A percentile compares a stretch with the other conserved stretches of the same genome.
These are phyloP conservation scores for Spea bombifrons DNA, from an alignment of 2,113 vertebrate genomes.

Conservation along the genomic window DNA sequence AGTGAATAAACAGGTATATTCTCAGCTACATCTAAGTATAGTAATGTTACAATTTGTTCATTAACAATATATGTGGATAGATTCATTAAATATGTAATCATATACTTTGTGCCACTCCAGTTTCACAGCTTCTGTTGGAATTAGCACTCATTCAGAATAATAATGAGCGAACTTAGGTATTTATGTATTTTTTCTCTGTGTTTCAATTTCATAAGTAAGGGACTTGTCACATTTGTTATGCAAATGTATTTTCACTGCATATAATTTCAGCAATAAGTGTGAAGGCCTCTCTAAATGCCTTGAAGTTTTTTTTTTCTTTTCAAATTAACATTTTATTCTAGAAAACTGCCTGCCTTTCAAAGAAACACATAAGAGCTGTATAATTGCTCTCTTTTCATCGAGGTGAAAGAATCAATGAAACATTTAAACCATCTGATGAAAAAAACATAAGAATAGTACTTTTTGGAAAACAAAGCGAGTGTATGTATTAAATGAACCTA, in stretches of 20 bases:
- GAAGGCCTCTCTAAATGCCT: constrained; percentile 58
- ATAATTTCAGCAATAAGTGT: constrained; percentile 63
- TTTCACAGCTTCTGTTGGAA: constrained; percentile 59
- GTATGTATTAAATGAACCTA: constrained; percentile 52
- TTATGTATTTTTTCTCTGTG: constrained; percentile 64
- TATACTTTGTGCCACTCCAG: constrained; percentile 59
- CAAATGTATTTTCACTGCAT: constrained; percentile 58
- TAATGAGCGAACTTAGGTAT: constrained; percentile 59
- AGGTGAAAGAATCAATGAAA: constrained; percentile 59
- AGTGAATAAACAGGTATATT: constrained; percentile 63
- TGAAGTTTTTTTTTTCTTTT: constrained; percentile 61
- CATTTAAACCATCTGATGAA: constrained; percentile 50
- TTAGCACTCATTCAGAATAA: constrained; percentile 63
- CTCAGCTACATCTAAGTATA: constrained; percentile 57
- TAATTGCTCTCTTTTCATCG: constrained; percentile 59
- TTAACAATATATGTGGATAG: constrained; percentile 64
- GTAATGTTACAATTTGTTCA: constrained; percentile 65
- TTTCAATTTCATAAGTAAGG: constrained; percentile 68
- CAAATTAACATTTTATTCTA: constrained; percentile 56
- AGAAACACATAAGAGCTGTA: constrained; percentile 55
- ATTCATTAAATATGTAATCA: constrained; percentile 63
- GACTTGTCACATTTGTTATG: constrained; percentile 70
- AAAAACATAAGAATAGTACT: constrained; percentile 48
- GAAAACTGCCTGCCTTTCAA: constrained; percentile 57
- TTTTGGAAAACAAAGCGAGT: constrained; percentile 18